phyloP scores from a whole-genome alignment of 2,888 invertebrate genomes.

The Andrena fulva region DNA sequence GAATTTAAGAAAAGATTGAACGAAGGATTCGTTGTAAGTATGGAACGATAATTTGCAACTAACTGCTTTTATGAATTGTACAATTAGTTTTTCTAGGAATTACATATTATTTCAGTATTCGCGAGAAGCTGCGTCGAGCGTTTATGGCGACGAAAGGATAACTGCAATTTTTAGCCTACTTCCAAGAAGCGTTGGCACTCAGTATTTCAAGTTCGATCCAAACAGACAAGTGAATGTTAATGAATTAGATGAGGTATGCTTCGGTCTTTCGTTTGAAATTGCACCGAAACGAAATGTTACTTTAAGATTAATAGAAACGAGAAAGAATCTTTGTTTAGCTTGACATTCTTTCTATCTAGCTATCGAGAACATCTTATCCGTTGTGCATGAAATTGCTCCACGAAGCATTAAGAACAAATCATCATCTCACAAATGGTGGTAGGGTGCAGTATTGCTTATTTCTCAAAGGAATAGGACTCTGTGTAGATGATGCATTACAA shows the following conservation, averaged over 20 bases:
- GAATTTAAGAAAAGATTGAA: constrained; percentile 91
- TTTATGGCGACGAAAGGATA: constrained; percentile 43
- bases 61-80: background rate
- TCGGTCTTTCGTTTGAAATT: background rate
- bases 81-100: background rate
- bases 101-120: constrained; percentile 34
- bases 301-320: background rate
- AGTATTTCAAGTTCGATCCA: background rate
- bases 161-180: constrained; percentile 28
- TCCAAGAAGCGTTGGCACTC: constrained; percentile 5
- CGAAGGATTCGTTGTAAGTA: constrained; percentile 88
- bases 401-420: constrained; percentile 90
- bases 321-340: constrained; percentile 67
- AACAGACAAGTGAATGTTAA: background rate
- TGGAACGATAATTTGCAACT: background rate
- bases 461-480: constrained; percentile 96
- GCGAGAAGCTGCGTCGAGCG: constrained; percentile 33
- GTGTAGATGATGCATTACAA: constrained; percentile 93
- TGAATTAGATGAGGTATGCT: constrained; percentile 49
- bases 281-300: background rate
- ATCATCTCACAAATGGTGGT: constrained; percentile 95
- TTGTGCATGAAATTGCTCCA: constrained; percentile 97
- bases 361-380: constrained; percentile 94
- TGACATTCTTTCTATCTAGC: constrained; percentile 80
- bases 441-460: constrained; percentile 97